Percentiles rank a stretch among this genome's conserved stretches.
Conservation (phyloP, 30 jellyfish, hydroid and myxozoan genomes). For the Aurelia aurita region DNA sequence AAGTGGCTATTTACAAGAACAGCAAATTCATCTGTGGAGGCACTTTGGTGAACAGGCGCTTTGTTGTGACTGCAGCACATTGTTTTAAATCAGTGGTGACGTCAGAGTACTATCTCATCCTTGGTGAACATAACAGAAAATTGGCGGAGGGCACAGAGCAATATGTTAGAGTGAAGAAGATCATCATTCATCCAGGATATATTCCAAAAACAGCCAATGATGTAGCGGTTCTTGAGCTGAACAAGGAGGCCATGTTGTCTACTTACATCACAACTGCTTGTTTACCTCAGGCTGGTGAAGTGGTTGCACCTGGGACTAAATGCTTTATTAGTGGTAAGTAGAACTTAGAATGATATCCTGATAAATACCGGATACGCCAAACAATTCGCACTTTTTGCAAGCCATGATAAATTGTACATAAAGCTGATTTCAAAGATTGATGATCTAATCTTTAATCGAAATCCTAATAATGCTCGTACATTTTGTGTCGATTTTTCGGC, state of each 20-base stretch:
- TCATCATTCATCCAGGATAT: slow-evolving; percentile 66
- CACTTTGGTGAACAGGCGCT: slow-evolving; percentile 63
- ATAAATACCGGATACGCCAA: too few relatives aligned
- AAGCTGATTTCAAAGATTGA: too few relatives aligned
- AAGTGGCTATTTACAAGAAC: slow-evolving; percentile 65
- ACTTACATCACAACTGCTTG: slow-evolving; percentile 73
- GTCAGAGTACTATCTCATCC: slow-evolving; percentile 42
- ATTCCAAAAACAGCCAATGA: slow-evolving; percentile 41
- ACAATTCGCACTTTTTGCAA: too few relatives aligned
- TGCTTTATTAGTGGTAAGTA: slow-evolving; percentile 83
- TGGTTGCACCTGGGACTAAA: slow-evolving; percentile 56
- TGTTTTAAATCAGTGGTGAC: slow-evolving; percentile 43
- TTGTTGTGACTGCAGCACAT: slow-evolving; percentile 91
- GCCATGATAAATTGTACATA: too few relatives aligned
- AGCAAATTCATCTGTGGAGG: slow-evolving; percentile 87
- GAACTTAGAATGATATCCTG: too few relatives aligned
- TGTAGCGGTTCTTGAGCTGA: slow-evolving; percentile 72
- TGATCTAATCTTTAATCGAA: too few relatives aligned
- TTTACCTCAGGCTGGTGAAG: slow-evolving; percentile 65
- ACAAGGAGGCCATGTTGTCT: slow-evolving; percentile 51
- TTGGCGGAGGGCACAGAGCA: slow-evolving; percentile 81
- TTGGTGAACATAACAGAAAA: slow-evolving; percentile 78
- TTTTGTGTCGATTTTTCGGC: too few relatives aligned
- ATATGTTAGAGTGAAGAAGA: slow-evolving; percentile 19
- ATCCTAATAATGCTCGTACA: too few relatives aligned